Conservation (phyloP, 1,140 invertebrate species). For the Mactra quadrangularis region DNA sequence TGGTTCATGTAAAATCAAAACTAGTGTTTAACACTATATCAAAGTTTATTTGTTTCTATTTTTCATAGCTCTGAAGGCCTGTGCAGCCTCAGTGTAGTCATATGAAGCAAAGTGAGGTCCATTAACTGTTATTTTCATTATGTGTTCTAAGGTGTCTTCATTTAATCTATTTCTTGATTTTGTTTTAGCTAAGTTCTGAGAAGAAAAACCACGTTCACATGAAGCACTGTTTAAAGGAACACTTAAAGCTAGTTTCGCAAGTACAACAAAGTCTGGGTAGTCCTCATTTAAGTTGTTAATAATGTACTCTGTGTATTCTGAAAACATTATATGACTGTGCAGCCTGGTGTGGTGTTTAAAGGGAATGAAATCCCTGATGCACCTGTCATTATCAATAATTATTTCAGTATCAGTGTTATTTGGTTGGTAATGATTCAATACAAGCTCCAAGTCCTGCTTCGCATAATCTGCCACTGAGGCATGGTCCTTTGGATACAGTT, state of each 20-base stretch:
- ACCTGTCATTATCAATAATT: too few relatives aligned
- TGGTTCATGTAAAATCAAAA: too few relatives aligned
- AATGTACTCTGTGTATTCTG: too few relatives aligned
- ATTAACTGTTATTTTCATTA: too few relatives aligned
- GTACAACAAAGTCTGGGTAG: too few relatives aligned
- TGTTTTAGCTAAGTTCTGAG: neutral
- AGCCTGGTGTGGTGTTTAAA: neutral
- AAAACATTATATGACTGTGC: neutral
- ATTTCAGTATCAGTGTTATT: neutral
- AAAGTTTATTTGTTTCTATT: too few relatives aligned
- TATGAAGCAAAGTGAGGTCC: too few relatives aligned
- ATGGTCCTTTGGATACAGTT: neutral
- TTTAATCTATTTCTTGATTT: neutral
- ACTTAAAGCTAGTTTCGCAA: too few relatives aligned
- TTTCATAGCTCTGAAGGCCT: too few relatives aligned
- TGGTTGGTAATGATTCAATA: neutral
- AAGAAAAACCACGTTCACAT: neutral
- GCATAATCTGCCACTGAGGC: neutral
- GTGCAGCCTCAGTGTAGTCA: too few relatives aligned
- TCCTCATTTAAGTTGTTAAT: too few relatives aligned
- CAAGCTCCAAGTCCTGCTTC: neutral
- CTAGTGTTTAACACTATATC: too few relatives aligned
- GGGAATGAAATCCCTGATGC: neutral
- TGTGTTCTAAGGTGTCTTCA: neutral
- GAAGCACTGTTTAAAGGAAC: neutral